Percentiles rank a stretch among this genome's conserved stretches.
These are phyloP conservation scores for Pollenia griseotomentosa DNA, from an alignment of 2,888 invertebrate species.

Conservation along the genomic window DNA sequence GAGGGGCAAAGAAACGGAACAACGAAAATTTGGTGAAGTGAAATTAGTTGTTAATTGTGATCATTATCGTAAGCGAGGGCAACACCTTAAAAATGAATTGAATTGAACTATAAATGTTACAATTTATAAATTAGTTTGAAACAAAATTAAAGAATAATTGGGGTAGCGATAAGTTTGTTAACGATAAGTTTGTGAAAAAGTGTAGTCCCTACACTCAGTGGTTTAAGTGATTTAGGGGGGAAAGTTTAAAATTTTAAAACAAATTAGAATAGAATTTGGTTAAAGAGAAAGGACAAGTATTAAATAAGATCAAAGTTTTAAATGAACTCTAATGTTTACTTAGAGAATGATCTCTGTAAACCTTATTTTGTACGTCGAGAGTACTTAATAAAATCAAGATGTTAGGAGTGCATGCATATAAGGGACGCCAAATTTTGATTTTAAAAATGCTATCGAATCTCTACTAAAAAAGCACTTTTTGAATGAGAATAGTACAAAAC, in stretches of 20 bases:
- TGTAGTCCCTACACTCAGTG: neutral
- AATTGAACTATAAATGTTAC: conserved; percentile 64
- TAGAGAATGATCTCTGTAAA: too few relatives aligned
- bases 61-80: conserved; percentile 66
- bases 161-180: conserved; percentile 5
- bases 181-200: neutral
- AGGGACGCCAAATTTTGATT: too few relatives aligned
- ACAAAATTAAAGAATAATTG: conserved; percentile 40
- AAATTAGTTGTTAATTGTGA: conserved; percentile 72
- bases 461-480: too few relatives aligned
- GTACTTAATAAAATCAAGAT: too few relatives aligned
- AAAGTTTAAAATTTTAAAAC: neutral
- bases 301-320: too few relatives aligned
- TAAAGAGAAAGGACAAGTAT: too few relatives aligned
- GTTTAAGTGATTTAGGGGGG: neutral
- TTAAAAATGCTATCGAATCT: too few relatives aligned
- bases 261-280: too few relatives aligned
- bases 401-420: too few relatives aligned
- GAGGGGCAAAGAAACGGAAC: conserved; percentile 30
- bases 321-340: too few relatives aligned
- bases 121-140: conserved; percentile 68
- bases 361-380: too few relatives aligned
- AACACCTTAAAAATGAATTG: conserved; percentile 68
- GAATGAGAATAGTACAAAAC: too few relatives aligned
- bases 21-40: conserved; percentile 57